Conservation (phyloP, 2,113 vertebrate genomes). For the Ramphastos sulfuratus region DNA sequence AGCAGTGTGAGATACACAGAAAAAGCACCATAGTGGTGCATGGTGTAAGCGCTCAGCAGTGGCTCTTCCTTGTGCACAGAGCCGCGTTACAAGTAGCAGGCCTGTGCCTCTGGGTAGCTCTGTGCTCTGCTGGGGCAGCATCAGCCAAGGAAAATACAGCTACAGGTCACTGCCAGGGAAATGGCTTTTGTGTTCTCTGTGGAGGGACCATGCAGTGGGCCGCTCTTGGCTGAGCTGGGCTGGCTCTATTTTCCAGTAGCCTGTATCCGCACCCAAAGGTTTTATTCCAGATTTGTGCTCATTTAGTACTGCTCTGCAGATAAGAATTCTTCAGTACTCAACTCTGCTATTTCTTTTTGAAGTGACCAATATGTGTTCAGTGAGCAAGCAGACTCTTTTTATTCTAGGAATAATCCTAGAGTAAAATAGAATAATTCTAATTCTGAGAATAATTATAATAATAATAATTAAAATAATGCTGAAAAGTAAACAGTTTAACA, state of each 20-base stretch:
- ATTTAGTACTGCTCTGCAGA: not conserved
- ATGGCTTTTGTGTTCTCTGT: not conserved
- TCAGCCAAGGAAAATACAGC: not conserved
- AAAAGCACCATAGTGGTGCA: fast-evolving
- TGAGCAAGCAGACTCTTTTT: not conserved
- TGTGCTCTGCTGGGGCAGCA: not conserved
- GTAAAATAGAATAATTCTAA: too few species aligned
- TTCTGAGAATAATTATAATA: too few species aligned
- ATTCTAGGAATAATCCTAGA: not conserved
- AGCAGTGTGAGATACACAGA: fast-evolving
- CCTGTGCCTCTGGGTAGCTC: not conserved
- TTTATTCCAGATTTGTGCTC: not conserved
- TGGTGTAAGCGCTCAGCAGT: fast-evolving
- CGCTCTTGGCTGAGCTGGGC: fast-evolving
- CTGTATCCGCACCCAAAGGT: not conserved
- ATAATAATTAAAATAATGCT: not conserved
- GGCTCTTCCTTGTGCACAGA: fast-evolving
- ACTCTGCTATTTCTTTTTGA: not conserved
- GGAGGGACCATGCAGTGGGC: fast-evolving
- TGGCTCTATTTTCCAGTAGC: not conserved
- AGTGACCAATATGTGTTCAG: not conserved
- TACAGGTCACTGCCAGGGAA: not conserved
- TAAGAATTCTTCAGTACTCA: not conserved
- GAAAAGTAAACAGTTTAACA: not conserved
- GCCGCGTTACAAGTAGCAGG: fast-evolving